Base-by-base conservation (phyloP, 2,888 invertebrate genomes). In the Philereme transversata region DNA sequence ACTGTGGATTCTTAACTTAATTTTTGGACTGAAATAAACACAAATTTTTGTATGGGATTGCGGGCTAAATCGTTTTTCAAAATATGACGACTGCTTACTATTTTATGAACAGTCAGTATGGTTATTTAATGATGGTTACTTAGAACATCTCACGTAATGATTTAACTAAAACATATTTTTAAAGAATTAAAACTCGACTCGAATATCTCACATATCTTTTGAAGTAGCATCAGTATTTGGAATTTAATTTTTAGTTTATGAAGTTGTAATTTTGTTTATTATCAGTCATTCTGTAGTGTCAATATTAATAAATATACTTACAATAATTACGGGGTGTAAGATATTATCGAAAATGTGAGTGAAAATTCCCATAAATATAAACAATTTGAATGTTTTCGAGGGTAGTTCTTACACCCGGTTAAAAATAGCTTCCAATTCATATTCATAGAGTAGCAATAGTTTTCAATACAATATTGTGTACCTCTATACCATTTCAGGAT, bases 171-270 rank as follows among this genome's bases (percentile, higher is more conserved):
- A 9, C 35, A 44, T 36, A 43, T 35, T 60, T 51, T 55, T 34
- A 44, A 62, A 58, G 58, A 51, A 51, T 58, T 47, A 51, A 49
- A 44, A 58, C 33, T 22, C 10, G 44, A 41, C 50, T 64, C 45
- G 60, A 68, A 64, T 66, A 66, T 62, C 60, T 40, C 40, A 54
- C 62, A 68, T 68, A 68, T 68, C 68, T 33, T 10, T 60, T 9
- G 3, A 44, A 48, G 46, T 48, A 51, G 34, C 43, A 47, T 54
- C 50, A 34, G 6, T 64, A 59, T 53, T 56, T 34, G 44, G 41
- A 55, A 54, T 33, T 53, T 51, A 59, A 52, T 60, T 58, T 51
- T 38, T 61, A 63, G 64, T 60, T 48, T 64, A 56, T 45, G 22
- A 4, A 43, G 0, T 8, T 7, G n/a, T 11, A 9, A 44, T 44